phyloP scores from a whole-genome alignment of 2,797 vertebrate species.

The Taenioides sp. region DNA sequence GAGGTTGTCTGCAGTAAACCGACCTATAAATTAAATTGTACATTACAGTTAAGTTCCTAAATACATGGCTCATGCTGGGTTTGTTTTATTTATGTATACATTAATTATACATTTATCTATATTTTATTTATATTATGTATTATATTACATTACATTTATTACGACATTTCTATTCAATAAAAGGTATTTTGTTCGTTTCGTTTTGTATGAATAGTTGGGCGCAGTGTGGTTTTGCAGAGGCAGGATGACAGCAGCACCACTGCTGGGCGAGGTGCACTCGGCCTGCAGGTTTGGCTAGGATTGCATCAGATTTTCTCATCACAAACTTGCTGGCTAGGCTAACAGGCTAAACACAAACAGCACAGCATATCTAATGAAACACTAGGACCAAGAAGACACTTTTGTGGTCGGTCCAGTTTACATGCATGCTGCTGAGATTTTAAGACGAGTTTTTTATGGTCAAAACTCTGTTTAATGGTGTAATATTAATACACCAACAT shows the following conservation, averaged over 20 bases:
- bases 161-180: too few relatives aligned
- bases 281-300: slow-evolving; percentile 52
- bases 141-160: too few relatives aligned
- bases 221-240: neutral
- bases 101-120: too few relatives aligned
- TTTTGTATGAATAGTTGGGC: neutral
- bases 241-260: neutral
- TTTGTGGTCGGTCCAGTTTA: neutral
- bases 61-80: too few relatives aligned
- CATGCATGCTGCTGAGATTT: neutral
- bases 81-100: too few relatives aligned
- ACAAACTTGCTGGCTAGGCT: slow-evolving; percentile 36
- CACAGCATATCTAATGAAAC: neutral
- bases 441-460: neutral
- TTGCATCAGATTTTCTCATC: slow-evolving; percentile 86
- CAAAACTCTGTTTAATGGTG: neutral
- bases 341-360: slow-evolving; percentile 15
- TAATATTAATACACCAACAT: too few relatives aligned
- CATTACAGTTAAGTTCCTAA: neutral
- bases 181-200: neutral
- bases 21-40: slow-evolving; percentile 73
- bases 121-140: too few relatives aligned
- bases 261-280: slow-evolving; percentile 51
- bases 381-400: neutral
- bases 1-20: slow-evolving; percentile 92